Conservation (phyloP, 2,888 invertebrate genomes). For the Balanococcus diminutus region DNA sequence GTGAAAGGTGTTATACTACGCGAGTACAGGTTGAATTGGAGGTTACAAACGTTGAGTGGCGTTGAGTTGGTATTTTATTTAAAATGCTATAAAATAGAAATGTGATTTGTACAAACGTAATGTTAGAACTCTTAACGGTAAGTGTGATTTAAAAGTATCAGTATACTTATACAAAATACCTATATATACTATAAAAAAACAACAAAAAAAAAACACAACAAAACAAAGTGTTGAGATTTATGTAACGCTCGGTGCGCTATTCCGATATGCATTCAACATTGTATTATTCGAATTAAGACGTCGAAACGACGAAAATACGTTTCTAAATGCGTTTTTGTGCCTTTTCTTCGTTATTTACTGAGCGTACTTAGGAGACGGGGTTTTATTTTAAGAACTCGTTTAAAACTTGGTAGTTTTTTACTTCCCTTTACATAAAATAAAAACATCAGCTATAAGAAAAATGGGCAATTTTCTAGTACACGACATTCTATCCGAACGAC, state of each 20-base stretch:
- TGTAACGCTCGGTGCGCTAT: not conserved
- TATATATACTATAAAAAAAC: no score
- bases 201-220: no score
- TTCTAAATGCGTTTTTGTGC: conserved; percentile 35
- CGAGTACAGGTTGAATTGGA: not conserved
- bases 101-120: conserved; percentile 35
- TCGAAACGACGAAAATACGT: conserved; percentile 30
- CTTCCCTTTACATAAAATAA: conserved; percentile 29
- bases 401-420: conserved; percentile 13
- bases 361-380: not conserved
- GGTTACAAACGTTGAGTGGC: not conserved
- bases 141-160: conserved; percentile 28
- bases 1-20: not conserved
- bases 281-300: conserved; percentile 36
- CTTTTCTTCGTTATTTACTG: conserved; percentile 6
- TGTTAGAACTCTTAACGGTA: conserved; percentile 30
- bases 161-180: not conserved
- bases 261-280: conserved; percentile 23
- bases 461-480: conserved; percentile 39
- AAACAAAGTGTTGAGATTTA: conserved; percentile 22
- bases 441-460: conserved; percentile 32
- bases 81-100: conserved; percentile 18
- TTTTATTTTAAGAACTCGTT: conserved; percentile 37
- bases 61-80: conserved; percentile 14
- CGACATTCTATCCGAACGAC: conserved; percentile 44